Evolutionary conservation across 2,797 vertebrate genomes (phyloP).

Genomic region (Liasis olivaceus): DNA sequence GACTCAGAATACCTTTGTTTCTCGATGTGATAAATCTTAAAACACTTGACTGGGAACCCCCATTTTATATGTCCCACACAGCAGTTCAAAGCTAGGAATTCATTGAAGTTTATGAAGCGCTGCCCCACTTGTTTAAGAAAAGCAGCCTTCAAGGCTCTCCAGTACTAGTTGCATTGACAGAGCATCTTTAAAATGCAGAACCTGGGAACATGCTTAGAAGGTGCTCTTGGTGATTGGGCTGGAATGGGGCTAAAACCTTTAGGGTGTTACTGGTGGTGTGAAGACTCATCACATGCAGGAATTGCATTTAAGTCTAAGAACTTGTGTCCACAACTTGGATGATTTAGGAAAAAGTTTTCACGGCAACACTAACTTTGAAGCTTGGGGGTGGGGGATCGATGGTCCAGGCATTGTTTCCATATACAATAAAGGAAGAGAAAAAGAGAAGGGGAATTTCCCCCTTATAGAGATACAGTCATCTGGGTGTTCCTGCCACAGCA

Average conservation of each 20-base stretch:
- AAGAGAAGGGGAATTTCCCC: no score
- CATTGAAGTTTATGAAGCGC: background rate
- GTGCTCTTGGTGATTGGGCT: background rate
- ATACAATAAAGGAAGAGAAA: constrained; percentile 41
- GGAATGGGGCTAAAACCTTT: background rate
- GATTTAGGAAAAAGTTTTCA: background rate
- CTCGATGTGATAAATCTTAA: background rate
- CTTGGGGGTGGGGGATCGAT: background rate
- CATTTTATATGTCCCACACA: background rate
- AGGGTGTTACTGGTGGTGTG: background rate
- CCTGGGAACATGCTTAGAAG: background rate
- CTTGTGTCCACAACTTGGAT: background rate
- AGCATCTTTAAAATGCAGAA: background rate
- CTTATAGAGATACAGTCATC: background rate
- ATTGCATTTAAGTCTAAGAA: background rate
- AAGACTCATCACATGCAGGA: background rate
- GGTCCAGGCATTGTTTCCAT: background rate
- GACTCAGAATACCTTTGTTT: background rate
- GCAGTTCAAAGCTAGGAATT: background rate
- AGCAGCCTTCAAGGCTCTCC: background rate
- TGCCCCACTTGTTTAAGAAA: background rate
- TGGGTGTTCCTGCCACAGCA: background rate
- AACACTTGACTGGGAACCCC: background rate
- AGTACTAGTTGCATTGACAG: no score
- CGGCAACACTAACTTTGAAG: background rate